Conservation (phyloP, 2,797 vertebrate species). For the Fratercula arctica region DNA sequence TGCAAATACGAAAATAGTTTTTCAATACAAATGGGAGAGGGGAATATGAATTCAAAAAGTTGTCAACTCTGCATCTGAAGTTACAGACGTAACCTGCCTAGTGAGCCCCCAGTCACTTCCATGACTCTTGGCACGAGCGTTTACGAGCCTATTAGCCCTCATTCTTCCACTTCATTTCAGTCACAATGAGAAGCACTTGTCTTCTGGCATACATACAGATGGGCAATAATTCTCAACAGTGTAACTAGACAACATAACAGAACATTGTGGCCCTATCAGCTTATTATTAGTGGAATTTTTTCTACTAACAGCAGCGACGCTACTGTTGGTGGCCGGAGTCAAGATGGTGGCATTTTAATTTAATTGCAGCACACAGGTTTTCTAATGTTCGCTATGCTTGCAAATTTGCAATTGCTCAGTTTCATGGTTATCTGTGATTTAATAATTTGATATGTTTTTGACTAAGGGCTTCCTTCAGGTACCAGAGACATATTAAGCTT, state of each 20-base stretch:
- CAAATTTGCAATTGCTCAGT: background rate
- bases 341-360: background rate
- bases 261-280: background rate
- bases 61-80: background rate
- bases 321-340: background rate
- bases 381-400: background rate
- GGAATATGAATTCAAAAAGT: background rate
- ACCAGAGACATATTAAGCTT: background rate
- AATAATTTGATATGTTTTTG: background rate
- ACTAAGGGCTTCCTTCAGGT: background rate
- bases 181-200: background rate
- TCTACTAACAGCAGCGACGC: background rate
- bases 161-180: conserved; percentile 20
- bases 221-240: background rate
- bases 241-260: background rate
- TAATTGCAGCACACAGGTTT: background rate
- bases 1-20: background rate
- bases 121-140: background rate
- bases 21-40: background rate
- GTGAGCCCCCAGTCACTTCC: background rate
- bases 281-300: background rate
- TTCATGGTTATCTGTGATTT: background rate
- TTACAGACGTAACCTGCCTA: background rate
- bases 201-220: background rate
- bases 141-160: background rate